Evolutionary conservation across 2,797 vertebrate species (phyloP), one percentile per base, ranked within the genome.

Genomic region (Poecilia wingei): DNA sequence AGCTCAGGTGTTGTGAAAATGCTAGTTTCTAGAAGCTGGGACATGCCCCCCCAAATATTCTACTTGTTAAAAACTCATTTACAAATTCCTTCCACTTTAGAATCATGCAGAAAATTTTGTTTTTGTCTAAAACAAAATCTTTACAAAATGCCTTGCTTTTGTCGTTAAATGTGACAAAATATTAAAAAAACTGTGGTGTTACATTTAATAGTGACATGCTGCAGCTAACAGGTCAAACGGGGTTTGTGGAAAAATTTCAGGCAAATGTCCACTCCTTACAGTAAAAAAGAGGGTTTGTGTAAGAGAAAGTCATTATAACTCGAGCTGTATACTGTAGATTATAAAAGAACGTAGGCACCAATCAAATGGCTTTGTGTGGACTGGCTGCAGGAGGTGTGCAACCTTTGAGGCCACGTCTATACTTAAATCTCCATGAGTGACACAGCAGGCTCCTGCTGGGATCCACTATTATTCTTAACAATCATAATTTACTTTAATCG

Each of bases 401-500:
- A 80, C 73, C 82, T 85, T 80, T 57, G 16, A 76, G 77, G 72
- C 72, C 77, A 59, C 59, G 77, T 83, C 79, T 85, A 10, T 79
- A 84, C 81, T 91, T 89, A 79, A 80, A 82, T 69, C 72, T 78
- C 77, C 47, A 69, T 81, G 77, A 92, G 84, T 84, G 84, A 87
- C 89, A 82, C 89, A 86, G 84, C 89, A 66, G 89, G 86, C 79
- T 76, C 57, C 82, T 79, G 88, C 80, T 81, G 84, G 75, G 80
- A 77, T 82, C 86, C 72, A 88, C 81, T 83, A 88, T 93, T 91
- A 91, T 82, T 86, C 82, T 83, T 87, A 84, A 90, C 86, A 83
- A 87, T 86, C 33, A 41, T 87, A 86, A 88, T 91, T 92, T 80
- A 72, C 82, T 90, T 88, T 88, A 93, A 92, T 91, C 59, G 57